phyloP scores from a whole-genome alignment of 37 sponge, comb jelly and placozoan genomes.

The Lycopodina hypogea region DNA sequence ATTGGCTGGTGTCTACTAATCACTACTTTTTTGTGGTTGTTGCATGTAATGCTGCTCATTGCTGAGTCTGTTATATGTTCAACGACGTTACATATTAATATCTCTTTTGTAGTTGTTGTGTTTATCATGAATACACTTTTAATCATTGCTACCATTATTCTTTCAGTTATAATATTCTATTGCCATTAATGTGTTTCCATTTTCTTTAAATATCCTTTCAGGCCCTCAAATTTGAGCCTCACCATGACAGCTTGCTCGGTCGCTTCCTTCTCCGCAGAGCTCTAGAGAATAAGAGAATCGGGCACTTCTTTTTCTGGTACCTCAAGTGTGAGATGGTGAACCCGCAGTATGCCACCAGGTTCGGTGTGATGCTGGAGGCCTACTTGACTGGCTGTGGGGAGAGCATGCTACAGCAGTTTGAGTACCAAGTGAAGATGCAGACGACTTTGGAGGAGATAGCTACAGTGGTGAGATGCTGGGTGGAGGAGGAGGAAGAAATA shows the following conservation, averaged over 20 bases:
- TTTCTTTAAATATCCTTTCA: not conserved
- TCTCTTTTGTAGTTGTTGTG: no score
- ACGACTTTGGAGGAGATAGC: slow-evolving; percentile 49
- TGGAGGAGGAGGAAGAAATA: not conserved
- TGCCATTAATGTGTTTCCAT: no score
- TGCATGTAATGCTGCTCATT: no score
- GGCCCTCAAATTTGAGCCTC: slow-evolving; percentile 88
- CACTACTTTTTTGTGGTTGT: not conserved
- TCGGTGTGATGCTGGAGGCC: slow-evolving; percentile 74
- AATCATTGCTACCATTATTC: no score
- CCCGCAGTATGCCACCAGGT: slow-evolving; percentile 56
- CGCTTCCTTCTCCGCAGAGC: slow-evolving; percentile 78
- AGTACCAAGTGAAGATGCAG: slow-evolving; percentile 54
- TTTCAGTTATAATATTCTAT: no score
- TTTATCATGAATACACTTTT: no score
- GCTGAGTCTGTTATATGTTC: no score
- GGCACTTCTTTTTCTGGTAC: slow-evolving; percentile 91
- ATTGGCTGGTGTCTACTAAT: not conserved
- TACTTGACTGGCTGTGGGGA: slow-evolving; percentile 82
- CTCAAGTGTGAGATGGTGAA: slow-evolving; percentile 70
- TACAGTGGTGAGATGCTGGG: slow-evolving; percentile 3
- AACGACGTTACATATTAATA: no score
- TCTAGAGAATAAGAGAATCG: slow-evolving; percentile 71
- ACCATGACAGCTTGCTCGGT: slow-evolving; percentile 75
- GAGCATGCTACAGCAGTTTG: slow-evolving; percentile 52